Evolutionary conservation across 2,797 vertebrate genomes (phyloP), one percentile per base, ranked within the genome.

Genomic region (Myoxocephalus aenaeus): DNA sequence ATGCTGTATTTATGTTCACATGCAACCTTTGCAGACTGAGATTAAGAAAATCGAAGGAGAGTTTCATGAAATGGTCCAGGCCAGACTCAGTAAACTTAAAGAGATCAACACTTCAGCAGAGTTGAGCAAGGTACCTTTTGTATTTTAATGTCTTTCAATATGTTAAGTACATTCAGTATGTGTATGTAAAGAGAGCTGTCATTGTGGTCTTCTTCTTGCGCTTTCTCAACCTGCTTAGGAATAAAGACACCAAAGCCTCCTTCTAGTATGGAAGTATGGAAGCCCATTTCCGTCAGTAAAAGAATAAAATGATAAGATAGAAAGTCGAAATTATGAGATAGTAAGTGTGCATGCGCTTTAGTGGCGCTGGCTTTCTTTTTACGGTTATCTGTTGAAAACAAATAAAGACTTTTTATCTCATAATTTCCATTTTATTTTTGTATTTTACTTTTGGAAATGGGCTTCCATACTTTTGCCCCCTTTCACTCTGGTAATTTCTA

Each of bases 41-140:
- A 50, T 92, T 48, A 86, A 57, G 81, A 82, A 29, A 17, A 73
- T 27, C 0, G 56, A 87, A 12, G 50, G 12, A 4, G 86, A 92
- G 4, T 61, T 87, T 48, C 64, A 85, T 11, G 76, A 80, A 34
- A 82, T 88, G 86, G 67, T 93, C 17, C 67, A 87, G 46, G 12
- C 1, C 77, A 82, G 86, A 75, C 4, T 65, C 9, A 73, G 1
- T 29, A 92, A 92, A 80, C 27, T 22, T 1, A 68, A 89, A 4
- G 90, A 93, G 61, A 81, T 94, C 67, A 81, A 82, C 54, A 13
- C 50, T 7, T 71, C 70, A 3, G 4, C 84, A 62, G 36, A 88
- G 34, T 8, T 32, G 15, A 75, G 82, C 70, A 88, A 64, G 61
- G 90, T 91, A 64, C 42, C 83, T 42, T 25, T 69, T 53, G n/a